phyloP scores from a whole-genome alignment of 2,888 invertebrate genomes.

The Agrochola lychnidis region DNA sequence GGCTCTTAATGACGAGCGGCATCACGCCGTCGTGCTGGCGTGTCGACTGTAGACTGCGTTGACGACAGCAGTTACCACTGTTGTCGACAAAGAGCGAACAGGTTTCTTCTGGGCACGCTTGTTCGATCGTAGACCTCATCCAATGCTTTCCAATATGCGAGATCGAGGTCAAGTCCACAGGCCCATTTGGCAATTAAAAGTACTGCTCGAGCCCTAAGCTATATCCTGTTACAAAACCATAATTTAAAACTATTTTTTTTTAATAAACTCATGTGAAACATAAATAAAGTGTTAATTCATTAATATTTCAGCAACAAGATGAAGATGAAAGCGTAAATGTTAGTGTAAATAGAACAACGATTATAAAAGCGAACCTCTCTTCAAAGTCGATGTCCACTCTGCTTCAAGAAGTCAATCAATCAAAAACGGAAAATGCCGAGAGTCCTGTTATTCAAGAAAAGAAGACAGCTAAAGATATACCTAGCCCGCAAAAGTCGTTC shows the following conservation, averaged over 20 bases:
- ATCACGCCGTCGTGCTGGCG: not conserved
- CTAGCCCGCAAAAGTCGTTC: slow-evolving; percentile 86
- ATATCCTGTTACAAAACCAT: not conserved
- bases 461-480: slow-evolving; percentile 79
- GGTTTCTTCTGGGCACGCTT: no score
- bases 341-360: slow-evolving; percentile 77
- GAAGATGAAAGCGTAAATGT: slow-evolving; percentile 73
- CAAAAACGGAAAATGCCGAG: slow-evolving; percentile 61
- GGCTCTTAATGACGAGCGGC: not conserved
- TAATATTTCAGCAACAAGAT: slow-evolving; percentile 80
- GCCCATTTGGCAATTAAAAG: not conserved
- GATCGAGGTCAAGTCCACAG: not conserved
- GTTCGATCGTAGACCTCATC: not conserved
- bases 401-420: slow-evolving; percentile 74
- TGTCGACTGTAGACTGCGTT: not conserved
- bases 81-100: not conserved
- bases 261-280: not conserved
- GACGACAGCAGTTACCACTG: not conserved
- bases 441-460: slow-evolving; percentile 71
- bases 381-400: slow-evolving; percentile 80
- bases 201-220: not conserved
- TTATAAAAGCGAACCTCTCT: slow-evolving; percentile 84
- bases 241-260: not conserved
- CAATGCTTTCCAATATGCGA: not conserved
- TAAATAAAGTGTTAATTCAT: not conserved